Percentiles rank a stretch among this genome's conserved stretches.
These are phyloP conservation scores for Panonychus citri DNA, from an alignment of 1,140 invertebrate genomes.

Conservation along the genomic window DNA sequence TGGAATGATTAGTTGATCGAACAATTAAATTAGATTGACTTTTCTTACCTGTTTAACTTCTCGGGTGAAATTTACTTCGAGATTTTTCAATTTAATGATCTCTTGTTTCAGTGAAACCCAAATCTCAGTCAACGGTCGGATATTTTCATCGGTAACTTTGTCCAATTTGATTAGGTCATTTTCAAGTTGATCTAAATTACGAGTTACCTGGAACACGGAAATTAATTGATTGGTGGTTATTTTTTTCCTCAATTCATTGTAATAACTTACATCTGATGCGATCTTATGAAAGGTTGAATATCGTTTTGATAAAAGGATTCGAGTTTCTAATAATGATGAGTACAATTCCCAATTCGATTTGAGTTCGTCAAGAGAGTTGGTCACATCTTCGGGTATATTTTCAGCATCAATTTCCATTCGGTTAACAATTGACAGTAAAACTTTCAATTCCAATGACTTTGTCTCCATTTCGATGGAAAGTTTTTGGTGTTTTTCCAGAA, in stretches of 20 bases:
- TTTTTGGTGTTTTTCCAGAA: constrained; percentile 45
- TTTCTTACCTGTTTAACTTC: neutral
- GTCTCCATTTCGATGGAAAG: constrained; percentile 48
- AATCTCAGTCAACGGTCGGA: neutral
- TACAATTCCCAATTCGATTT: neutral
- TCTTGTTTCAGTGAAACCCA: neutral
- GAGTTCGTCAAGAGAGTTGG: neutral
- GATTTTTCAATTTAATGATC: neutral
- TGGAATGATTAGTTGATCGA: neutral
- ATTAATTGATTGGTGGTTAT: too few species aligned
- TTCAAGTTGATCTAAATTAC: neutral
- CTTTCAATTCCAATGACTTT: constrained; percentile 13
- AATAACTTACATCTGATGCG: neutral
- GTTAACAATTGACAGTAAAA: neutral
- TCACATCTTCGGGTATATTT: neutral
- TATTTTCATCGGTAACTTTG: neutral
- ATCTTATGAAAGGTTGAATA: neutral
- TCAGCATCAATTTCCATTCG: neutral
- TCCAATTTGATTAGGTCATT: neutral
- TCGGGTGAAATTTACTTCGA: neutral
- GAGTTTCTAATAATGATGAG: neutral
- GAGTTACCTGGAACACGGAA: too few species aligned
- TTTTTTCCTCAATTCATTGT: too few species aligned
- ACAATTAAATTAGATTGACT: too few species aligned
- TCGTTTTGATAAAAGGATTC: neutral